Conservation (phyloP, 2,113 vertebrate genomes). For the Stegastes partitus region DNA sequence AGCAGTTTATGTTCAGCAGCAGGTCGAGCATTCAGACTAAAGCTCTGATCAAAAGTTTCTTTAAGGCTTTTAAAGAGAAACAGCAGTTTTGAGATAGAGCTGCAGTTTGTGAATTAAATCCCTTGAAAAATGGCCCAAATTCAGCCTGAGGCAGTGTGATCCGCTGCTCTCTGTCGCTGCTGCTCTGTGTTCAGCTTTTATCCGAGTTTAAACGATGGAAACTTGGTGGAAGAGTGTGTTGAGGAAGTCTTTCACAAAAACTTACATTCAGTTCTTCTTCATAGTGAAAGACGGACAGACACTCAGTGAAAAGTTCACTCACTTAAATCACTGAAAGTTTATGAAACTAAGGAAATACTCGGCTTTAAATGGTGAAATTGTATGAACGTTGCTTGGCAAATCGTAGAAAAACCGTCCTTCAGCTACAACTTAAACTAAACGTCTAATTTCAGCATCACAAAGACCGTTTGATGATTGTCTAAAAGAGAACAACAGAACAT, state of each 20-base stretch:
- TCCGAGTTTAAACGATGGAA: constrained; percentile 6
- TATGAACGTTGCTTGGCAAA: too few species aligned
- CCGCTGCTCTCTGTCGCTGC: constrained; percentile 18
- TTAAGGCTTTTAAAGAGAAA: background rate
- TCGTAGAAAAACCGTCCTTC: background rate
- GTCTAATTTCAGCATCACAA: background rate
- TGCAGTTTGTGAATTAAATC: constrained; percentile 29
- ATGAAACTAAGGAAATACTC: background rate
- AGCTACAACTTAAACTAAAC: background rate
- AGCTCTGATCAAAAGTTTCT: constrained; percentile 8
- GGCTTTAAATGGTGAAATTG: background rate
- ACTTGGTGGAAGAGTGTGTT: constrained; percentile 1
- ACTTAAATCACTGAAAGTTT: background rate
- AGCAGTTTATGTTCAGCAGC: background rate
- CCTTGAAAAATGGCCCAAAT: constrained; percentile 12
- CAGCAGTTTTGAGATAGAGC: background rate
- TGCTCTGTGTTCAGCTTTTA: constrained; percentile 28
- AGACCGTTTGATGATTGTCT: background rate
- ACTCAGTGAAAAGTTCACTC: background rate
- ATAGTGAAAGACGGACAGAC: constrained; percentile 17
- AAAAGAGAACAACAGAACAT: constrained; percentile 16
- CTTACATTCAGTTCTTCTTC: background rate
- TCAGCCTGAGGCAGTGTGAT: constrained; percentile 12
- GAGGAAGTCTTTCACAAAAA: constrained; percentile 27
- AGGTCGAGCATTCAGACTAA: background rate